Percentiles rank a stretch among this genome's conserved stretches.
These are phyloP conservation scores for Thyatira batis DNA, from an alignment of 2,888 invertebrate species.

Conservation along the genomic window DNA sequence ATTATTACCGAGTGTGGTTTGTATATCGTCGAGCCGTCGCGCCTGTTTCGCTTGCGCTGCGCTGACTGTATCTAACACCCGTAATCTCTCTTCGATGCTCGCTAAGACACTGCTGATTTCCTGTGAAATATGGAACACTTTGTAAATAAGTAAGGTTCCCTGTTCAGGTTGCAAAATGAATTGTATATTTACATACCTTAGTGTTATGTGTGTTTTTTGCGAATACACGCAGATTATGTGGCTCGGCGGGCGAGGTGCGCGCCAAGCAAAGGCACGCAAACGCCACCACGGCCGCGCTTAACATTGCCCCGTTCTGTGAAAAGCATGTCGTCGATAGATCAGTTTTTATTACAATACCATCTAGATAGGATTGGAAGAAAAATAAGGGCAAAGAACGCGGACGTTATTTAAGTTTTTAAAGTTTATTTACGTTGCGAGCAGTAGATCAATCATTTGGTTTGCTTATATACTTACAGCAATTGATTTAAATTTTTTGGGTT, in stretches of 20 bases:
- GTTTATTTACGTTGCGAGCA: background rate
- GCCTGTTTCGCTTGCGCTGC: slow-evolving; percentile 69
- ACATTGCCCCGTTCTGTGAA: slow-evolving; percentile 73
- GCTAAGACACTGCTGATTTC: slow-evolving; percentile 63
- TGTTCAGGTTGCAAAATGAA: background rate
- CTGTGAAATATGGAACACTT: slow-evolving; percentile 42
- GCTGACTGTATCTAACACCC: slow-evolving; percentile 67
- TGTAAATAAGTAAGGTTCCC: background rate
- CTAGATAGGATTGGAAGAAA: background rate
- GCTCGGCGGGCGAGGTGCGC: slow-evolving; percentile 70
- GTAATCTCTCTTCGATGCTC: slow-evolving; percentile 70
- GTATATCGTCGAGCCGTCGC: slow-evolving; percentile 71
- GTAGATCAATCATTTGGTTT: background rate
- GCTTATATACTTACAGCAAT: background rate
- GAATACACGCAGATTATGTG: slow-evolving; percentile 58
- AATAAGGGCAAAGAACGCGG: background rate
- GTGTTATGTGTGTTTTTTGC: slow-evolving; percentile 53
- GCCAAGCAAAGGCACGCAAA: slow-evolving; percentile 79
- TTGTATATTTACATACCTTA: slow-evolving; percentile 49
- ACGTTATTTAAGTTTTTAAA: background rate
- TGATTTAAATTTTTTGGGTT: background rate
- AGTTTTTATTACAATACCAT: slow-evolving; percentile 4
- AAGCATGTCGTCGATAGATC: slow-evolving; percentile 16
- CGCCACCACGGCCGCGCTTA: slow-evolving; percentile 69
- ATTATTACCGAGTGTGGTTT: slow-evolving; percentile 71